Evolutionary conservation across 2,797 vertebrate species (phyloP), one percentile per base, ranked within the genome.

Genomic region (Clarias fuscus): DNA sequence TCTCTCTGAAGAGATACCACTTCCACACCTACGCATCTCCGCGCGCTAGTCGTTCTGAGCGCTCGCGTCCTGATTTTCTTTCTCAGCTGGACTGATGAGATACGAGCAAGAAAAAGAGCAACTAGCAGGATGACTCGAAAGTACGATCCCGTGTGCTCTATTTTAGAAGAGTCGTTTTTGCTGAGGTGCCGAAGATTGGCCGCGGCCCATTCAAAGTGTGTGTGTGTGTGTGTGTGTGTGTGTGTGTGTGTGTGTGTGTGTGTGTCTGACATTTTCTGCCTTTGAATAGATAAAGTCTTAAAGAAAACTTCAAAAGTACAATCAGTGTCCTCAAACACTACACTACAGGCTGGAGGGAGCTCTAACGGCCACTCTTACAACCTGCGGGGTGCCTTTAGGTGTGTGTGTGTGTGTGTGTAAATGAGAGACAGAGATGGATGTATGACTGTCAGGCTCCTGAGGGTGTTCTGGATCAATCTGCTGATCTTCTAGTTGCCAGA

Each of bases 401-500:
- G 15, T 79, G 40, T 37, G 85, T 73, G 61, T 59, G 30, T 64
- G 78, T 18, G 37, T 43, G 61, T 37, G 76, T 37, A 20, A 81
- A 33, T 30, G 24, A 56, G 10, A 67, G 61, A 81, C 78, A 81
- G 37, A 70, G 82, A 87, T 79, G n/a, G 67, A 73, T 64, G 37
- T 84, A 61, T 61, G 64, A 83, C 37, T 87, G 30, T 79, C 56
- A 30, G 53, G 64, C 62, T 85, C 73, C 61, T 61, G 67, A 11
- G 40, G 48, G 64, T 84, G 70, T 88, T 80, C 83, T 68, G 48
- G 77, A 90, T 84, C 33, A 82, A 27, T 83, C 64, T 80, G 73
- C 59, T 83, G 85, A 62, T 81, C 73, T 56, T 83, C 79, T 82
- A 33, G 78, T 82, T 79, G 84, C 85, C 83, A 82, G 86, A 81